Evolutionary conservation across 2,113 vertebrate species (phyloP).

Genomic region (Misgurnus mizolepis): DNA sequence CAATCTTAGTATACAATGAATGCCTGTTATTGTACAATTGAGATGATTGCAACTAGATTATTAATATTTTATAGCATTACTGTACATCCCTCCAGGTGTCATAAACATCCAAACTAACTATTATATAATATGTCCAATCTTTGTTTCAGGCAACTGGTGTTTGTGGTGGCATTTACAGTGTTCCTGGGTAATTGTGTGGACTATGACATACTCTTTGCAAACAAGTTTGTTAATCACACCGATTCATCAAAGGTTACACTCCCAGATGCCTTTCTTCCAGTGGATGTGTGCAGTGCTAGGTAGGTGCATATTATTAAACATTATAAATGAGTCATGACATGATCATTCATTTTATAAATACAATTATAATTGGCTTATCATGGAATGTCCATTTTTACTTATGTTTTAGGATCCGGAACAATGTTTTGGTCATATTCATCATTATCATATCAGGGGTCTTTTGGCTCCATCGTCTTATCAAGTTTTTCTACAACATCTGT

Average conservation of each 20-base stretch:
- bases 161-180: conserved; percentile 96
- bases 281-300: conserved; percentile 88
- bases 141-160: conserved; percentile 88
- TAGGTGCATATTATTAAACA: conserved; percentile 58
- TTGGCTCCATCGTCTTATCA: conserved; percentile 93
- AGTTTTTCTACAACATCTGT: conserved; percentile 98
- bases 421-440: conserved; percentile 88
- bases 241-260: conserved; percentile 93
- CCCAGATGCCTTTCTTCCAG: conserved; percentile 90
- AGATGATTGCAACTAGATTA: too few species aligned
- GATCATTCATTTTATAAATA: too few species aligned
- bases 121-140: background rate
- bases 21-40: background rate
- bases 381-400: background rate
- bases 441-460: conserved; percentile 92
- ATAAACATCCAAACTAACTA: too few species aligned
- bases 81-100: background rate
- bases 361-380: background rate
- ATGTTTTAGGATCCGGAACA: conserved; percentile 85
- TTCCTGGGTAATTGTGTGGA: conserved; percentile 98
- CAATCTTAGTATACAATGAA: background rate
- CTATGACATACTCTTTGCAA: conserved; percentile 98
- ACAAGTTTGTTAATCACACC: conserved; percentile 95
- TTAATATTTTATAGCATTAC: too few species aligned
- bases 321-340: too few species aligned